Evolutionary conservation across 2,888 invertebrate genomes (phyloP), one percentile per base, ranked within the genome.

Genomic region (Barypeithes pellucidus): DNA sequence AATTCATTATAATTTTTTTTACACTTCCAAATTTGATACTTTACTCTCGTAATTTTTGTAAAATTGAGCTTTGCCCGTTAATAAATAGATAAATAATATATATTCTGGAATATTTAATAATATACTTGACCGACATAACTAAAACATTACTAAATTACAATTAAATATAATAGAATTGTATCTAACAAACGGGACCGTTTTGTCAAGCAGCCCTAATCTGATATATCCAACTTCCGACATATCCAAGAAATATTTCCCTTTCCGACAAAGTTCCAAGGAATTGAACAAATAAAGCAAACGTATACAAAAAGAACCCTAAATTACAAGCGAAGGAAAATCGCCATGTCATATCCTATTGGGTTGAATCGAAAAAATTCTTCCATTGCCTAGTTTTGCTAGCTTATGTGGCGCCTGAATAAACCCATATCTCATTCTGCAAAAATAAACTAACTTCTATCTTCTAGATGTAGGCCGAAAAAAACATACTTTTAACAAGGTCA

Each of bases 361-460:
- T 60, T 61, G 67, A 50, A 74, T 43, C 50, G 70, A 70, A 74
- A 74, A 73, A 74, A 74, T 62, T 22, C 45, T 73, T 57, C 70
- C 70, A 67, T 74, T 67, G 70, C 70, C 57, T 45, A 67, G 22
- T n/a, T 60, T 16, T 61, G 29, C 63, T 67, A 74, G 74, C 54
- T 73, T 70, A 70, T 74, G 74, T 74, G 74, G 74, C 74, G 74
- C 74, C 74, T 73, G 66, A 70, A 73, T 80, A 79, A 78, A 73
- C 81, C 82, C 79, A 82, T 84, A 84, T 83, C 82, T 84, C 84
- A 84, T 84, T 82, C 82, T 79, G 80, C 82, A 82, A 83, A 84
- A 84, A 84, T 84, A 85, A 83, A 83, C 82, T 81, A 83, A 84
- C 84, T 84, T 84, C 83, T 84, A 76, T 77, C 79, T 80, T 84